These are phyloP conservation scores for Drosophila birchii DNA, from an alignment of 2,888 invertebrate species.

Conservation along the genomic window DNA sequence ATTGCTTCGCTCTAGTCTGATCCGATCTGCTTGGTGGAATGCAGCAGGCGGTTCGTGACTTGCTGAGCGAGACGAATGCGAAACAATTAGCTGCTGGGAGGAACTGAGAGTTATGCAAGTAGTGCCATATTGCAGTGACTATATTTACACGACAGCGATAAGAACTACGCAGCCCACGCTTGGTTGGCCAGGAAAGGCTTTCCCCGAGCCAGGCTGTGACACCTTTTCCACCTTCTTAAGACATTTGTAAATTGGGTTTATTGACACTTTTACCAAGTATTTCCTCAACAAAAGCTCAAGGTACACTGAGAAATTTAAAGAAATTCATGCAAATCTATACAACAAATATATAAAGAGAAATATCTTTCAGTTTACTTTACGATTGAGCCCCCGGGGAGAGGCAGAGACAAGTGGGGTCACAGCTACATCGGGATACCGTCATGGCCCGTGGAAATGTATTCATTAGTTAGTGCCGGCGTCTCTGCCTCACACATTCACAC, in stretches of 20 bases:
- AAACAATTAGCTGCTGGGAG: slow-evolving; percentile 60
- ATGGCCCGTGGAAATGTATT: slow-evolving; percentile 63
- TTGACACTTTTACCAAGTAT: background rate
- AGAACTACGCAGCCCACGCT: slow-evolving; percentile 45
- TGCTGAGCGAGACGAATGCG: slow-evolving; percentile 60
- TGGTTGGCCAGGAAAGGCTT: slow-evolving; percentile 11
- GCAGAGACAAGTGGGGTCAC: slow-evolving; percentile 15
- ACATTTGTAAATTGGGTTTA: background rate
- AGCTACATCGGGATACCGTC: slow-evolving; percentile 44
- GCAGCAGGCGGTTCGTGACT: slow-evolving; percentile 49
- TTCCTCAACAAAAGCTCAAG: background rate
- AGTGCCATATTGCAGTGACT: slow-evolving; percentile 8
- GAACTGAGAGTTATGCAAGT: slow-evolving; percentile 9
- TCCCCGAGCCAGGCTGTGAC: background rate
- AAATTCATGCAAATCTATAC: background rate
- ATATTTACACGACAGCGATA: slow-evolving; percentile 1
- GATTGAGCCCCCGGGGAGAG: background rate
- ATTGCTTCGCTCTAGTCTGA: slow-evolving; percentile 49
- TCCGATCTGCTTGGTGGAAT: slow-evolving; percentile 31
- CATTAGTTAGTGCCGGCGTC: slow-evolving; percentile 71
- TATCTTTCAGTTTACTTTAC: background rate
- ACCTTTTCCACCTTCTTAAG: background rate
- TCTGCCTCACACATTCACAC: slow-evolving; percentile 49
- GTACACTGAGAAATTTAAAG: background rate
- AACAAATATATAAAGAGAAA: background rate